A percentile compares a stretch with the other conserved stretches of the same genome.
phyloP scores from a whole-genome alignment of 2,113 vertebrate species.

The Silurus asotus region DNA sequence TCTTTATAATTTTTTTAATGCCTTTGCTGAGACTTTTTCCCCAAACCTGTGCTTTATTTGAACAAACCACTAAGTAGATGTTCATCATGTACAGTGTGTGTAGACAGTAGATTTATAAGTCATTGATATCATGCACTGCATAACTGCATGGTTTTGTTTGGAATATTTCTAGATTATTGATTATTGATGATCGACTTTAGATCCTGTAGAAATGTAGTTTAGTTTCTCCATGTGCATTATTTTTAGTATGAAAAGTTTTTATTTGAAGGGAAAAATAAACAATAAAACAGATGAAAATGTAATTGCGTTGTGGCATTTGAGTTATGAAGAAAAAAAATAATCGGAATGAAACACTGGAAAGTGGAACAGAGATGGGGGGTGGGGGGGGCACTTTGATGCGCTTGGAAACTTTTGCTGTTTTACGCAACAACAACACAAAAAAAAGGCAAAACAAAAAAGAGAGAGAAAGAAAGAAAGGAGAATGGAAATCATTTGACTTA shows the following conservation, averaged over 20 bases:
- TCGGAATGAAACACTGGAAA: background rate
- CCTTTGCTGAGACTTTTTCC: too few species aligned
- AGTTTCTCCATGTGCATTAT: too few species aligned
- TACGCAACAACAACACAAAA: background rate
- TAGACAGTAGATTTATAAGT: too few species aligned
- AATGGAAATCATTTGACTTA: conserved; percentile 71
- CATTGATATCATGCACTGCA: too few species aligned
- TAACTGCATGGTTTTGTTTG: too few species aligned
- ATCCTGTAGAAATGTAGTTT: too few species aligned
- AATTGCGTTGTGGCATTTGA: background rate
- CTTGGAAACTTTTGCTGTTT: background rate
- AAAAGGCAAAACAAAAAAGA: background rate
- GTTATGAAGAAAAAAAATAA: background rate
- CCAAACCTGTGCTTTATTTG: too few species aligned
- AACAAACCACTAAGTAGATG: too few species aligned
- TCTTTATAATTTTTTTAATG: background rate
- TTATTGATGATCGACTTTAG: too few species aligned
- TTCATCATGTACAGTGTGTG: too few species aligned
- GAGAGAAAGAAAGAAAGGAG: background rate
- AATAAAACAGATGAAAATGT: background rate
- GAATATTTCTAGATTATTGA: too few species aligned
- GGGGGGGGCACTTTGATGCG: background rate
- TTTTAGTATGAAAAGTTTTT: background rate
- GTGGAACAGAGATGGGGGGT: background rate
- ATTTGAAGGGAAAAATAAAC: background rate